Evolutionary conservation across 1,140 invertebrate genomes (phyloP).

Genomic region (Ditylenchus dipsaci): DNA sequence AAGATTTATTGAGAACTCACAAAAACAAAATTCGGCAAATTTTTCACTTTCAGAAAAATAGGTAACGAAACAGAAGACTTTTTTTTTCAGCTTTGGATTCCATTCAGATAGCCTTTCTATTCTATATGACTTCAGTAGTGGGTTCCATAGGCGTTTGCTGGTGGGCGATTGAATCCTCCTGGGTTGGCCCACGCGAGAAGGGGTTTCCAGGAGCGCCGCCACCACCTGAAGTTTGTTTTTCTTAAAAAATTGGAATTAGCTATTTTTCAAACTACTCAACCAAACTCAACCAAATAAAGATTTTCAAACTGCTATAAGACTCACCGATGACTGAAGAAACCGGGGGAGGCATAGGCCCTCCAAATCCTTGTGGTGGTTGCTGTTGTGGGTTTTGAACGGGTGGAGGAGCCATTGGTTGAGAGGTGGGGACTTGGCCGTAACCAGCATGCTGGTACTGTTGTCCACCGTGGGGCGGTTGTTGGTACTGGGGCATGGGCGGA

Average conservation of each 20-base stretch:
- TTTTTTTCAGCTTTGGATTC: too few species aligned
- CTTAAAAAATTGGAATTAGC: too few species aligned
- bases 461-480: not conserved
- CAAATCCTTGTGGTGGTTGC: not conserved
- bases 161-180: not conserved
- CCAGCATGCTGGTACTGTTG: not conserved
- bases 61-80: too few species aligned
- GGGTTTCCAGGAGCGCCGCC: not conserved
- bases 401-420: not conserved
- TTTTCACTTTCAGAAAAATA: not conserved
- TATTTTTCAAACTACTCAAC: too few species aligned
- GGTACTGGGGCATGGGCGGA: not conserved
- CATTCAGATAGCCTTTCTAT: not conserved
- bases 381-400: not conserved
- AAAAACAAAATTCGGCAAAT: not conserved
- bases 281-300: too few species aligned
- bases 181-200: not conserved
- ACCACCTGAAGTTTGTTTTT: not conserved
- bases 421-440: not conserved
- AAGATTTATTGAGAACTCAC: not conserved
- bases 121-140: not conserved
- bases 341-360: not conserved
- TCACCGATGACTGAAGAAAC: not conserved
- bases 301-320: not conserved
- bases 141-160: not conserved